phyloP scores from a whole-genome alignment of 2,888 invertebrate species.

The Coelinius sp. region DNA sequence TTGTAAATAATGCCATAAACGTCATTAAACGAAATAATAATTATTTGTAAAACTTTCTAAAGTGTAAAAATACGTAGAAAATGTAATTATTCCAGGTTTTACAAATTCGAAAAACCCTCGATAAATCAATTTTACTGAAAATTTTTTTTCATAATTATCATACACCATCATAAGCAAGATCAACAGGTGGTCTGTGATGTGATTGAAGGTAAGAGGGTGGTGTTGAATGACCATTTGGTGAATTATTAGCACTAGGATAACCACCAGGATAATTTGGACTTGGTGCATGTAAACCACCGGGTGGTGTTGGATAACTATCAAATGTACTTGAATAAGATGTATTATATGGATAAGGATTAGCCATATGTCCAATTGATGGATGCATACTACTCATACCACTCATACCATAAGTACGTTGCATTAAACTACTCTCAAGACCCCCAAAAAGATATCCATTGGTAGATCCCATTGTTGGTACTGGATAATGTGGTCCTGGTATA shows the following conservation, averaged over 20 bases:
- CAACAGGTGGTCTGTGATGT: constrained; percentile 67
- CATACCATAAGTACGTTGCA: constrained; percentile 67
- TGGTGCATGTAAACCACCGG: constrained; percentile 77
- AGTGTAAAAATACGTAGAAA: constrained; percentile 28
- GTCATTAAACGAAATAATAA: neutral
- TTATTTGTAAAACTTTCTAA: constrained; percentile 4
- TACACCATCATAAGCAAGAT: constrained; percentile 69
- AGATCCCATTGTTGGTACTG: constrained; percentile 65
- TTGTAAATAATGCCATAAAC: neutral
- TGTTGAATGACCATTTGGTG: constrained; percentile 57
- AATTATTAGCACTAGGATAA: constrained; percentile 53
- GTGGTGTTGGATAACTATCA: constrained; percentile 71
- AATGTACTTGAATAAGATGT: constrained; percentile 67
- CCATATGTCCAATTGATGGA: constrained; percentile 58
- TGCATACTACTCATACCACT: constrained; percentile 65
- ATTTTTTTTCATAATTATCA: constrained; percentile 70
- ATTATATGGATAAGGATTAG: constrained; percentile 65
- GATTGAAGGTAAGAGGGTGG: constrained; percentile 67
- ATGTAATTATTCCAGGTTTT: neutral
- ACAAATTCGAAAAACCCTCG: neutral
- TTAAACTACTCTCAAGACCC: constrained; percentile 66
- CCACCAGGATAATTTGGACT: constrained; percentile 78
- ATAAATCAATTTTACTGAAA: too few species aligned
- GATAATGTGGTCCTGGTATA: constrained; percentile 69
- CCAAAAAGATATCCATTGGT: constrained; percentile 67